Evolutionary conservation across 1,140 invertebrate species (phyloP), one percentile per base, ranked within the genome.

Genomic region (Caenorhabditis remanei): DNA sequence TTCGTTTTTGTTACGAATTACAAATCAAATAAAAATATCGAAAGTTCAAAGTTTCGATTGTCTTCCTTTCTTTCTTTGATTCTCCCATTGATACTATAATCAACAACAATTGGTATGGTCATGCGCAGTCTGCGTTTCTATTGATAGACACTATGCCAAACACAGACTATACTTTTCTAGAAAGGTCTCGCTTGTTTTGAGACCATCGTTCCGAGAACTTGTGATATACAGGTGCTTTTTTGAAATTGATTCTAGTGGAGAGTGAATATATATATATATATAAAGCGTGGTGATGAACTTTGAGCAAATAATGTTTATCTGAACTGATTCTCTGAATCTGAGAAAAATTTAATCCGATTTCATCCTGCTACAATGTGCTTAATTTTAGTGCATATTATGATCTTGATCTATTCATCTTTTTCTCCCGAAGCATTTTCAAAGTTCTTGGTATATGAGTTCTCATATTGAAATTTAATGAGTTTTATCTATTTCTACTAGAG

Each of bases 71-170:
- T 71, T 9, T 71, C 40, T 79, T 46, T 79, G 14, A 13, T n/a
- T 50, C n/a, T 79, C 71, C 41, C 65, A 32, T 50, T 50, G 67
- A 53, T n/a, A 41, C 46, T 71, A 32, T 32, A 14, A 79, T 79
- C 71, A 79, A 79, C 71, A 79, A 79, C 46, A 24, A 50, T 79
- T 50, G 9, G 46, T 50, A 50, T n/a, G 71, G 46, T 79, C 71
- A 79, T 79, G 46, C 71, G 71, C 71, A 79, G 71, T 79, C 71
- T 79, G 71, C 71, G 71, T 79, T 7, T 79, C 71, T 79, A 14
- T 53, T 50, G 46, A 24, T 53, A 46, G 41, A 50, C 40, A 79
- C 71, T 21, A 50, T 50, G 8, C 24, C 63, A 65, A 40, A 65
- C 24, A 65, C 16, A 32, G 21, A 63, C 61, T 32, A 63, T 58